Conservation (phyloP, 2,888 invertebrate species). For the Ctena decussata region DNA sequence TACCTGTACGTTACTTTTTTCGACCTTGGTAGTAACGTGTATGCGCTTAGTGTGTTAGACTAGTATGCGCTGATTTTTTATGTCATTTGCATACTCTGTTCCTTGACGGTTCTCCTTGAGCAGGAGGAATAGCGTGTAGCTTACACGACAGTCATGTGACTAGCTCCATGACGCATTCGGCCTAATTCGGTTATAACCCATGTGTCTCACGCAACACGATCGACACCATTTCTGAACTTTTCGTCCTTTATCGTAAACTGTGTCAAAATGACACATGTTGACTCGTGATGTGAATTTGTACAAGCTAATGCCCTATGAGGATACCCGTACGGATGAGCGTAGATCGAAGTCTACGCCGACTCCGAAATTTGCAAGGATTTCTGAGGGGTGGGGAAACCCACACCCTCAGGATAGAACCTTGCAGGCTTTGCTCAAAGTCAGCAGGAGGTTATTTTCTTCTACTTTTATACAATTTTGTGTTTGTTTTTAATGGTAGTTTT, state of each 20-base stretch:
- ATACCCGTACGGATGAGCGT: constrained; percentile 74
- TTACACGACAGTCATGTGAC: too few relatives aligned
- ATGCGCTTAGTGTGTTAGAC: too few relatives aligned
- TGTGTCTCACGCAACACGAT: too few relatives aligned
- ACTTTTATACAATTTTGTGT: not conserved
- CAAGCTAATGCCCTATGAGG: constrained; percentile 70
- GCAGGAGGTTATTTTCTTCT: constrained; percentile 25
- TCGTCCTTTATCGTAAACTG: constrained; percentile 16
- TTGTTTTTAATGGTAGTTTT: too few relatives aligned
- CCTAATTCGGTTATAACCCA: too few relatives aligned
- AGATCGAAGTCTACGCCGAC: constrained; percentile 74
- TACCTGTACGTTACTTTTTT: too few relatives aligned
- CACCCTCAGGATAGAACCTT: constrained; percentile 57
- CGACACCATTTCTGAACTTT: constrained; percentile 1
- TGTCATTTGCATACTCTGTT: too few relatives aligned
- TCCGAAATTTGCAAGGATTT: constrained; percentile 66
- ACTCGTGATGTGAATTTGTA: not conserved
- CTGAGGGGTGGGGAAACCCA: constrained; percentile 31
- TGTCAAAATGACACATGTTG: constrained; percentile 9
- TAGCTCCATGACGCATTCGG: too few relatives aligned
- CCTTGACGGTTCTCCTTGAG: too few relatives aligned
- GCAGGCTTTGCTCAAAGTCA: constrained; percentile 59
- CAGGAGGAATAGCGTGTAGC: too few relatives aligned
- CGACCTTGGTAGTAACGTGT: too few relatives aligned
- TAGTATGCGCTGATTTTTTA: too few relatives aligned